These are phyloP conservation scores for Rhizoglyphus robini DNA, from an alignment of 1,140 invertebrate genomes.

Conservation along the genomic window DNA sequence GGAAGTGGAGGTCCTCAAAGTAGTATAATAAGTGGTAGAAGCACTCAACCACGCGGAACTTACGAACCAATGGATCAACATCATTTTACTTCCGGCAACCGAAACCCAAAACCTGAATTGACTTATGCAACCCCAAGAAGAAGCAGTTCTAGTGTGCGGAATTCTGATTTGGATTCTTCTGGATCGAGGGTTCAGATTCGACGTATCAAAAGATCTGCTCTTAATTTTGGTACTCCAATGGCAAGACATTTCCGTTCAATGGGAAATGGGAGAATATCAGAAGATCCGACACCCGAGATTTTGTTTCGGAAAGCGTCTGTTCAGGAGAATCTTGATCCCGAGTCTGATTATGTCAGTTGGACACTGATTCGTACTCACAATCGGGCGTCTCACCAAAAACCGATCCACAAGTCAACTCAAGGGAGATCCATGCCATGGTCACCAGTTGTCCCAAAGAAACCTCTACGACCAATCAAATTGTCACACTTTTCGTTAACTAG, in stretches of 20 bases:
- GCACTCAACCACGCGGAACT: background rate
- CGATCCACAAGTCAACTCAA: too few species aligned
- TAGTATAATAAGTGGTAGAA: too few species aligned
- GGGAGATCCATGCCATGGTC: too few species aligned
- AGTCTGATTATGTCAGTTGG: conserved; percentile 16
- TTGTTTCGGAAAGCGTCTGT: conserved; percentile 13
- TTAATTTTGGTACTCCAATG: background rate
- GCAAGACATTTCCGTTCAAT: too few species aligned
- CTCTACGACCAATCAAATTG: conserved; percentile 4
- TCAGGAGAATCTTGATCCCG: conserved; percentile 5
- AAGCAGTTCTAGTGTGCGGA: too few species aligned
- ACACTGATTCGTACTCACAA: background rate
- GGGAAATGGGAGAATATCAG: too few species aligned
- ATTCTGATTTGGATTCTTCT: background rate
- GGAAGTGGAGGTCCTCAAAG: too few species aligned
- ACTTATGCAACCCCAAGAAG: background rate
- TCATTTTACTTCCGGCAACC: too few species aligned
- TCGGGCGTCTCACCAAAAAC: too few species aligned
- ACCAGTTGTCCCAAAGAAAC: conserved; percentile 1
- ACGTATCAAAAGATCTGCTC: background rate
- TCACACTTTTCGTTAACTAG: background rate
- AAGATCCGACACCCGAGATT: too few species aligned
- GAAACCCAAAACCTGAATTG: too few species aligned
- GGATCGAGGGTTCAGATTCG: background rate
- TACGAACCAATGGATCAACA: too few species aligned